Conservation (phyloP, 1,140 invertebrate species). For the Drosophila navojoa region DNA sequence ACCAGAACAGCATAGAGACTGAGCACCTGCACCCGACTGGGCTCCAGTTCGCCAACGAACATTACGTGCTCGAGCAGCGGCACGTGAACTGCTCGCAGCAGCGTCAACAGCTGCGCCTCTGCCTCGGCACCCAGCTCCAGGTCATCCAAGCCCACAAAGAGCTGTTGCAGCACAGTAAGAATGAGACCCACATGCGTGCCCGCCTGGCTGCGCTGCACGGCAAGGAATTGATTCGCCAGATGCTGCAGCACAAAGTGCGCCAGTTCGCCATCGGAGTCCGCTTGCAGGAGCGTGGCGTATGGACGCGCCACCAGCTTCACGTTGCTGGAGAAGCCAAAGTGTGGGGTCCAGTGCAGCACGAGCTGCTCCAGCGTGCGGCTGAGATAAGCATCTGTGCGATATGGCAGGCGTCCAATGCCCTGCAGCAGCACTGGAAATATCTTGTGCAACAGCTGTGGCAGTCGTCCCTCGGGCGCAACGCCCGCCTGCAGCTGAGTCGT, state of each 20-base stretch:
- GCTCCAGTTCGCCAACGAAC: conserved; percentile 79
- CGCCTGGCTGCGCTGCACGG: conserved; percentile 70
- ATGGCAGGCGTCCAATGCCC: conserved; percentile 73
- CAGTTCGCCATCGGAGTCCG: conserved; percentile 56
- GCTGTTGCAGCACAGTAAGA: conserved; percentile 65
- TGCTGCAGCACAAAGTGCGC: conserved; percentile 65
- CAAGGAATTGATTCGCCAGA: conserved; percentile 62
- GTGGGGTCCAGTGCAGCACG: conserved; percentile 76
- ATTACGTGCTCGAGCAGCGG: conserved; percentile 76
- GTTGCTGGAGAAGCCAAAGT: conserved; percentile 64
- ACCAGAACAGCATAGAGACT: conserved; percentile 55
- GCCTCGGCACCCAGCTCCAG: background rate
- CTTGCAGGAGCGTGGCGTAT: conserved; percentile 56
- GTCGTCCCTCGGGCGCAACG: conserved; percentile 49
- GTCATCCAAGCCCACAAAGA: conserved; percentile 30
- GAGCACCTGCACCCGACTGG: conserved; percentile 65
- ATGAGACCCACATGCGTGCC: conserved; percentile 63
- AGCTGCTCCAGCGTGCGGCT: conserved; percentile 70
- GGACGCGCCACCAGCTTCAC: conserved; percentile 68
- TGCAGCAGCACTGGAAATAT: conserved; percentile 80
- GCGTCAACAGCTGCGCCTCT: conserved; percentile 46
- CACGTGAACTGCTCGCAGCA: conserved; percentile 55
- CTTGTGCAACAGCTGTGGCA: conserved; percentile 73
- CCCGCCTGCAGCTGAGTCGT: conserved; percentile 74
- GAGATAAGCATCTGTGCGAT: conserved; percentile 72